Evolutionary conservation across 1,140 invertebrate species (phyloP).

Genomic region (Hetaerina americana): DNA sequence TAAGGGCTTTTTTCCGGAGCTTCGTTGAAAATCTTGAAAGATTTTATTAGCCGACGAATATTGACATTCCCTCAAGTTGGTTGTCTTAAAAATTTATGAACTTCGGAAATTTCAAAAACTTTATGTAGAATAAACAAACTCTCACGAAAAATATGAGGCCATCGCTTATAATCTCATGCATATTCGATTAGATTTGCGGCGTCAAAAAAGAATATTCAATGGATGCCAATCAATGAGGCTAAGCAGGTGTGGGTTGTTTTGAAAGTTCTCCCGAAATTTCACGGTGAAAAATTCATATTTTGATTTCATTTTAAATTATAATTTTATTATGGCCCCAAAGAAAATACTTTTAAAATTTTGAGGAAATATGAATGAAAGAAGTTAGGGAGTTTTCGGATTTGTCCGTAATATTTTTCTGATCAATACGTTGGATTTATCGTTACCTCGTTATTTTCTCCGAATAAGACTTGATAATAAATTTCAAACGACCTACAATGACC

Average conservation of each 20-base stretch:
- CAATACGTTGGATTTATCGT: too few relatives aligned
- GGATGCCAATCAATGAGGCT: background rate
- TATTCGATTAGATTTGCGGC: background rate
- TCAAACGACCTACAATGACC: too few relatives aligned
- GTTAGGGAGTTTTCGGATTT: too few relatives aligned
- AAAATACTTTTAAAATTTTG: too few relatives aligned
- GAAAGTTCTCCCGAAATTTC: background rate
- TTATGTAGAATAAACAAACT: background rate
- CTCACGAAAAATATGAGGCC: background rate
- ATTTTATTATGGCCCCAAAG: background rate
- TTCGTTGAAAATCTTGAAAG: background rate
- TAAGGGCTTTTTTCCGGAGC: background rate
- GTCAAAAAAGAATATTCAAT: background rate
- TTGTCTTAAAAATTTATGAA: background rate
- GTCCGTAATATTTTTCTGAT: too few relatives aligned
- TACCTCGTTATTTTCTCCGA: too few relatives aligned
- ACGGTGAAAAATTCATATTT: background rate
- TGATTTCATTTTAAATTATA: background rate
- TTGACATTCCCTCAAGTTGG: background rate
- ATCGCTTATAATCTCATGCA: background rate
- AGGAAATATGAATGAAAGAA: too few relatives aligned
- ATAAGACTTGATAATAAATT: too few relatives aligned
- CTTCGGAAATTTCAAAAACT: background rate
- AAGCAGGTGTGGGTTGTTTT: background rate
- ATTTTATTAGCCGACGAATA: too few relatives aligned